phyloP scores from a whole-genome alignment of 1,140 invertebrate genomes.

The Nixonia krombeini region DNA sequence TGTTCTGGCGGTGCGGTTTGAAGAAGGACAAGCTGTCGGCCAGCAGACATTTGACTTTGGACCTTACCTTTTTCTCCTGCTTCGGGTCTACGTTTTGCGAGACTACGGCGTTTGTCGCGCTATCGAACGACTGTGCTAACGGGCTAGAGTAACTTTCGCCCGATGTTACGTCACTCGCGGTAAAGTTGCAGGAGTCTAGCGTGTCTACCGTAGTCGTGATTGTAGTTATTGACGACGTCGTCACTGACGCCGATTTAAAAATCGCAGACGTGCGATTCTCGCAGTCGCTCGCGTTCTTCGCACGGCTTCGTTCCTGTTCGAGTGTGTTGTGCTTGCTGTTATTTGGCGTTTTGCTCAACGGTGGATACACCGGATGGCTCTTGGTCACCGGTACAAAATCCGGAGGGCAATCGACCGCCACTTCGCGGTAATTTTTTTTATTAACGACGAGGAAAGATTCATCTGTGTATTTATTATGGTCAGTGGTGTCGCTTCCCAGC shows the following conservation, averaged over 20 bases:
- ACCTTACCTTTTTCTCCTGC: constrained; percentile 66
- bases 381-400: constrained; percentile 83
- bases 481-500: constrained; percentile 69
- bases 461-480: constrained; percentile 60
- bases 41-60: constrained; percentile 61
- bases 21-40: constrained; percentile 58
- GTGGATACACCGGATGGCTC: constrained; percentile 82
- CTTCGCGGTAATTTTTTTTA: constrained; percentile 74
- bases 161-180: constrained; percentile 11
- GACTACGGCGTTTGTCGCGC: constrained; percentile 34
- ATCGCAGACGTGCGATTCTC: background rate
- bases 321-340: constrained; percentile 54
- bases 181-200: background rate
- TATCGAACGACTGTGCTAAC: constrained; percentile 12
- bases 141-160: constrained; percentile 13
- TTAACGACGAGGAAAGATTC: constrained; percentile 64
- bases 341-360: constrained; percentile 66
- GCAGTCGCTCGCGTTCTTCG: background rate
- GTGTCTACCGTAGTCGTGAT: background rate
- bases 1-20: constrained; percentile 34
- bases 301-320: constrained; percentile 29
- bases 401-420: constrained; percentile 83
- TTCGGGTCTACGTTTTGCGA: constrained; percentile 51
- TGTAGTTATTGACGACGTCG: background rate
- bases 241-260: no score